Evolutionary conservation across 2,888 invertebrate species (phyloP), one percentile per base, ranked within the genome.

Genomic region (Scaptomyza polygonia): DNA sequence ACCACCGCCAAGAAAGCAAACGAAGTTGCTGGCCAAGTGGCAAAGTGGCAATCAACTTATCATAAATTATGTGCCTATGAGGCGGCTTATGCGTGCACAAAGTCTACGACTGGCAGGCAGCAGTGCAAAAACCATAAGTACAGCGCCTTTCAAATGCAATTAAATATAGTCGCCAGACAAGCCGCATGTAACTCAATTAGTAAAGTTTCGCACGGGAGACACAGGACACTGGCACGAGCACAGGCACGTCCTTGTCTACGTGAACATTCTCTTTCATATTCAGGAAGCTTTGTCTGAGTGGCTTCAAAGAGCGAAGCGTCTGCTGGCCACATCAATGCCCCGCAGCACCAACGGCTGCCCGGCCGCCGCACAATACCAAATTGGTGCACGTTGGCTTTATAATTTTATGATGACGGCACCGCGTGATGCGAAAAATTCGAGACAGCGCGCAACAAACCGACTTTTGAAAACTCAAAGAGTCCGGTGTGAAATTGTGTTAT

Each of bases 351-450:
- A n/a, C 18, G n/a, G 47, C 30, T 67, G 55, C 4, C 21, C 21
- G 21, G 21, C 21, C 21, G 61, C 64, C 75, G 64, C 85, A 87
- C 85, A 84, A 71, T 77, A 56, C 66, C 42, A 87, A 87, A 87
- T 82, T 87, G 87, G 79, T 64, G 78, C 86, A 86, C 81, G 87
- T 84, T 85, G 82, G 59, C 76, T 76, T 82, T 72, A 82, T 82
- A 81, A 82, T 85, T 85, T 82, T 61, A 82, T 82, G 87, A 82
- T 87, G 86, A 78, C 68, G 73, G 66, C 63, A 58, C 62, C 62
- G 81, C 67, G 72, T 69, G 64, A 83, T 62, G 73, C 51, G 66
- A 70, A 73, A 82, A 74, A 79, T 70, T 68, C 76, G 69, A 66
- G 62, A 66, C 72, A 69, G 58, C 54, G 30, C 45, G 32, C 49